Conservation (phyloP, 2,888 invertebrate genomes). For the Amaurobius ferox region DNA sequence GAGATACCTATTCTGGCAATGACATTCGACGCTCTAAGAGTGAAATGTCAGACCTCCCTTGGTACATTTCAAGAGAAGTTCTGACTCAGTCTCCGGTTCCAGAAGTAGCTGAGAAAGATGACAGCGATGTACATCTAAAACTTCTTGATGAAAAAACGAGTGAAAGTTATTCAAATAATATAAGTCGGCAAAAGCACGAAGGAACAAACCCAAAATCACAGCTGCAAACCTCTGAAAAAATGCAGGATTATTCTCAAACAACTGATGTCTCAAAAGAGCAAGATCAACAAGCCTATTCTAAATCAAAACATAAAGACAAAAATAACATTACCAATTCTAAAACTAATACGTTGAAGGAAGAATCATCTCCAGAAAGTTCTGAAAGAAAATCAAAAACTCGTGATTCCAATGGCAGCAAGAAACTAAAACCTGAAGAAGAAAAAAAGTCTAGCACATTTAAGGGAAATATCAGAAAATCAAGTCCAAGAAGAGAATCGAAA, state of each 20-base stretch:
- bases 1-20: constrained; percentile 4
- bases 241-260: not conserved
- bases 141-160: not conserved
- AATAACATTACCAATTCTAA: not conserved
- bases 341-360: not conserved
- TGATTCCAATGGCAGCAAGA: not conserved
- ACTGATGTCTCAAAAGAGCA: not conserved
- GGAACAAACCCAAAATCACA: not conserved
- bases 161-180: not conserved
- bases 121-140: too few species aligned
- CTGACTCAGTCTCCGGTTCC: not conserved
- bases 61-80: not conserved
- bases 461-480: not conserved
- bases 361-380: not conserved
- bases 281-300: too few species aligned
- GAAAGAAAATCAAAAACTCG: not conserved
- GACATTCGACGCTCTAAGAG: constrained; percentile 45
- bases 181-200: not conserved
- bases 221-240: not conserved
- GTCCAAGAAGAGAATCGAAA: constrained; percentile 15
- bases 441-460: not conserved
- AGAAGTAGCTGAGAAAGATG: not conserved
- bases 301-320: too few species aligned
- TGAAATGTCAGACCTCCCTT: constrained; percentile 50
- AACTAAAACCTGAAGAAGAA: constrained; percentile 2